Evolutionary conservation across 1,140 invertebrate species (phyloP), one percentile per base, ranked within the genome.

Genomic region (Nasonia vitripennis): DNA sequence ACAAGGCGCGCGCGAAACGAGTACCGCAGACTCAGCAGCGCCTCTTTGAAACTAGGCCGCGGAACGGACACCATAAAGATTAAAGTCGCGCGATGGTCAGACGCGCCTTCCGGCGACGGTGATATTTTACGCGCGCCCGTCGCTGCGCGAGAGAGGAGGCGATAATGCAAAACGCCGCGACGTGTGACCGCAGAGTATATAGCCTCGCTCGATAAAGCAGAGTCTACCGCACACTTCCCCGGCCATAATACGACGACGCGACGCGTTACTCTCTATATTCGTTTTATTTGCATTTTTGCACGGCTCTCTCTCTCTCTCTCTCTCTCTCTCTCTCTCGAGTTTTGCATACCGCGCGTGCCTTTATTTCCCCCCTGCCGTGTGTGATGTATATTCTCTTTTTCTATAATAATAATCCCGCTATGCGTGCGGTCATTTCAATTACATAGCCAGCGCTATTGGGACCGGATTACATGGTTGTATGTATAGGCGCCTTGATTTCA

Each of bases 261-360:
- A 17, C 23, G 37, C 0, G 34, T 37, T 37, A 37, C 37, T 23
- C 55, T 1, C 23, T 20, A 70, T 34, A 37, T 45, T 45, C 62
- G 11, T 81, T 70, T 71, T 78, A 78, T 78, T 62, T 80, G 78
- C 78, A 80, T 80, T 80, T 68, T 51, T 55, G 51, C 45, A 41
- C 77, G 75, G 2, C 10, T 11, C 51, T 27, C 27, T 27, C 1
- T 27, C 27, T 27, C 27, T 27, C 27, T 27, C 27, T 27, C 27
- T 27, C 27, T n/a, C 10, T 11, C 51, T 27, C 27, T 27, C 1
- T 27, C 27, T 27, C 27, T 27, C 27, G 1, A 82, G 73, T 82
- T 82, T 31, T 3, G 81, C 81, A 77, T 83, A 77, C 10, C 71
- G 34, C 20, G 48, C 45, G 14, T 27, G 48, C 41, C 41, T 73